Percentiles rank a stretch among this genome's conserved stretches.
Evolutionary conservation across 2,797 vertebrate species (phyloP).

Genomic region (Gallinago stenura): DNA sequence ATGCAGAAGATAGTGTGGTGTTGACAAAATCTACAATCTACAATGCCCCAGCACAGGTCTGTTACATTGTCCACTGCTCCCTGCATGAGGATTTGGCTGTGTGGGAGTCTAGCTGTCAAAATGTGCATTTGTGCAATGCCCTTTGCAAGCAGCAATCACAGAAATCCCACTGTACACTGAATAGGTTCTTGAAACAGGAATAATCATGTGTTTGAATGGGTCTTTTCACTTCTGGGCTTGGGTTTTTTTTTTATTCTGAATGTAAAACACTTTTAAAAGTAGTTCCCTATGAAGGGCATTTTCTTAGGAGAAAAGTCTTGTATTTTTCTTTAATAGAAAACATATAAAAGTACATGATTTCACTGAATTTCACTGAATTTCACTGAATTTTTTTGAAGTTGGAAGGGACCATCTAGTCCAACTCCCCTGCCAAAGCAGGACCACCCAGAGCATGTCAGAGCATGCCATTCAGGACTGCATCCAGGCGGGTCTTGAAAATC

Average conservation of each 20-base stretch:
- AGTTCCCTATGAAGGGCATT: background rate
- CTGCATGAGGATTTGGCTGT: background rate
- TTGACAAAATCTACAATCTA: background rate
- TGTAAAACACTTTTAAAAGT: background rate
- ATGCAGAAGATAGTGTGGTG: background rate
- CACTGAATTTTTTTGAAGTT: too few species aligned
- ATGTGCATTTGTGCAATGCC: background rate
- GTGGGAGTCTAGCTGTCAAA: background rate
- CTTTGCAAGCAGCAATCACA: background rate
- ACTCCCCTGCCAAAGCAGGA: too few species aligned
- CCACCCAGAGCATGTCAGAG: too few species aligned
- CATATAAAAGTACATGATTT: background rate
- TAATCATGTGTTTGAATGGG: background rate
- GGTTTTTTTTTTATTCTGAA: background rate
- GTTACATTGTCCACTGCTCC: background rate
- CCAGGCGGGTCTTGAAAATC: too few species aligned
- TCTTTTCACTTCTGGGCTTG: background rate
- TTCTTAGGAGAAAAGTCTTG: background rate
- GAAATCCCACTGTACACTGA: background rate
- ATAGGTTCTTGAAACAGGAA: background rate
- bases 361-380: too few species aligned
- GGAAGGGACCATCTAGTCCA: too few species aligned
- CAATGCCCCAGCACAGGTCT: accelerated
- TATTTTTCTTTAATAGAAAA: slow-evolving; percentile 5
- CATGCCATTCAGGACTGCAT: too few species aligned